Evolutionary conservation across 2,888 invertebrate genomes (phyloP), one percentile per base, ranked within the genome.

Genomic region (Athrips mouffetella): DNA sequence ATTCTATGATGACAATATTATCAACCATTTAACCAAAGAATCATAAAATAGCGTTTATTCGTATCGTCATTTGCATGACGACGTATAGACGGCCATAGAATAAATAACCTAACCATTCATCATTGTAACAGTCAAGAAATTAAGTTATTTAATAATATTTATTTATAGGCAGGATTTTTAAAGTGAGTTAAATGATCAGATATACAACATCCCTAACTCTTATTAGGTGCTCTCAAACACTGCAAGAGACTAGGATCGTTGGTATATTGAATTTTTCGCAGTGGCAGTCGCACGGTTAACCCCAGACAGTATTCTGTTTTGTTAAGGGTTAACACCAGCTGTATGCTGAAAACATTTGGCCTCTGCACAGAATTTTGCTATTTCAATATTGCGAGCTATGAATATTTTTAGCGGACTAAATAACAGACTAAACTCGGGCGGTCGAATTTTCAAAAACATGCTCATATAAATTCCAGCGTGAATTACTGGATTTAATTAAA

Each of bases 201-300:
- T 11, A 44, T 16, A 21, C 13, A 44, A 35, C 45, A 45, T 7
- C 10, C 25, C 45, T 45, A 35, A 65, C 61, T 63, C 64, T 67
- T 82, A 80, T 80, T 79, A 80, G 77, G 70, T 73, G 67, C 69
- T 67, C 70, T 66, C 58, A 68, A 70, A 75, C 37, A 68, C 69
- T 63, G 70, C 59, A 67, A 65, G 67, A 67, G 67, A 67, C 70
- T 49, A 60, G 60, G 63, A 69, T 66, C 59, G 60, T 70, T 70
- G 59, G 59, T 67, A 69, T 76, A 75, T 76, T 75, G 70, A 74
- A 77, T 73, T 70, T 75, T 69, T 67, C 63, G 56, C 59, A 58
- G 44, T 45, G 48, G 39, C 49, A 29, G 45, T 33, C 15, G 20
- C 10, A 11, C 15, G 33, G 45, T 62, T 58, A 67, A 49, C 51